Percentiles rank a stretch among this genome's conserved stretches.
phyloP scores from a whole-genome alignment of 2,888 invertebrate species.

The Lymantria dispar region DNA sequence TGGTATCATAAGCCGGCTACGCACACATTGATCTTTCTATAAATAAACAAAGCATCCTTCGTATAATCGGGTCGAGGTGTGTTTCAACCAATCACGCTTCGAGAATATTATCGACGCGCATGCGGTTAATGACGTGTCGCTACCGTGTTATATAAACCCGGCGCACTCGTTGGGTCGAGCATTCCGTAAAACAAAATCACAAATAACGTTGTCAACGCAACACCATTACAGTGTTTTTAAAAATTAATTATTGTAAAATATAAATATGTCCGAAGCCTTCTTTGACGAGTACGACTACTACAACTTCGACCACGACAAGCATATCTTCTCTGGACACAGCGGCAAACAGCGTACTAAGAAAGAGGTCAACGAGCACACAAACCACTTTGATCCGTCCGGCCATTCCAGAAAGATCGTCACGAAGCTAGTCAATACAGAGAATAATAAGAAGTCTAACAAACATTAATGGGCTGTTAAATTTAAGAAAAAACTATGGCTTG shows the following conservation, averaged over 20 bases:
- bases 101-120: slow-evolving; percentile 75
- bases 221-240: slow-evolving; percentile 42
- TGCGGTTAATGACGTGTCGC: slow-evolving; percentile 77
- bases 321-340: slow-evolving; percentile 92
- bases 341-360: slow-evolving; percentile 96
- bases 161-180: slow-evolving; percentile 40
- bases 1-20: slow-evolving; percentile 54
- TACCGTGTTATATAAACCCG: slow-evolving; percentile 57
- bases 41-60: slow-evolving; percentile 66
- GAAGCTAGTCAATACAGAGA: slow-evolving; percentile 92
- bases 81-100: slow-evolving; percentile 66
- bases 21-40: slow-evolving; percentile 52
- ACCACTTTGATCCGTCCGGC: slow-evolving; percentile 95
- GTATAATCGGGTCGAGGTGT: slow-evolving; percentile 56
- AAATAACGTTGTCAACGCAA: slow-evolving; percentile 51
- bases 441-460: slow-evolving; percentile 85
- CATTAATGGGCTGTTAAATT: slow-evolving; percentile 44
- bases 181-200: slow-evolving; percentile 55
- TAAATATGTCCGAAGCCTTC: slow-evolving; percentile 91
- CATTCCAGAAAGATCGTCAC: slow-evolving; percentile 96
- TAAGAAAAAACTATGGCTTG: slow-evolving; percentile 65
- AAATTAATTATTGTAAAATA: slow-evolving; percentile 40
- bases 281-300: slow-evolving; percentile 97
- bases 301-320: slow-evolving; percentile 96
- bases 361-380: slow-evolving; percentile 93